Evolutionary conservation across 2,797 vertebrate genomes (phyloP).

Genomic region (Lycodopsis pacificus): DNA sequence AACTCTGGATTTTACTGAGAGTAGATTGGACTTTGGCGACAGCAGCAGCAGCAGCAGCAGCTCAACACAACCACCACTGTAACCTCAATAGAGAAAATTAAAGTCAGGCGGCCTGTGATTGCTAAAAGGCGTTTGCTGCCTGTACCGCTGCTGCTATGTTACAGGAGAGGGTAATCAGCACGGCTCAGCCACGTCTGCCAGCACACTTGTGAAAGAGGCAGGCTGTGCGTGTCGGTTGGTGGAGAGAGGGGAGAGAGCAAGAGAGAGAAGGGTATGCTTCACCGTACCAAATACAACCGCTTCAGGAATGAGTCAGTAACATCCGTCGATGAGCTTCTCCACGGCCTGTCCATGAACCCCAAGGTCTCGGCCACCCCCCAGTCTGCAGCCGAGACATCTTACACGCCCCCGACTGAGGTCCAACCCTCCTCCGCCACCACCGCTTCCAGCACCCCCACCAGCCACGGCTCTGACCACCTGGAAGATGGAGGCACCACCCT

Average conservation of each 20-base stretch:
- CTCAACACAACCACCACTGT: slow-evolving; percentile 70
- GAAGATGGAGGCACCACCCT: slow-evolving; percentile 96
- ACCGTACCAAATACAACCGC: slow-evolving; percentile 99
- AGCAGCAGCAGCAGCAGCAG: slow-evolving; percentile 59
- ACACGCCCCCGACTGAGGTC: slow-evolving; percentile 88
- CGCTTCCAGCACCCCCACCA: slow-evolving; percentile 78
- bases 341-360: slow-evolving; percentile 96
- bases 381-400: slow-evolving; percentile 88
- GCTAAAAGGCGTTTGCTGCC: slow-evolving; percentile 84
- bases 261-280: slow-evolving; percentile 99
- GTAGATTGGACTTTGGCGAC: slow-evolving; percentile 72
- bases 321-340: slow-evolving; percentile 97
- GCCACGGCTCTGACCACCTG: slow-evolving; percentile 84
- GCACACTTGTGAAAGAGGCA: slow-evolving; percentile 89
- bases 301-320: slow-evolving; percentile 99
- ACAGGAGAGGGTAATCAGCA: slow-evolving; percentile 87
- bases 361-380: slow-evolving; percentile 92
- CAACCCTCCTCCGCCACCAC: slow-evolving; percentile 77
- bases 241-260: slow-evolving; percentile 75
- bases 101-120: slow-evolving; percentile 79
- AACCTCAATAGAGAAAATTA: slow-evolving; percentile 74
- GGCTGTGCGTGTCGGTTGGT: slow-evolving; percentile 77
- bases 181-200: slow-evolving; percentile 90
- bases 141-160: slow-evolving; percentile 86
- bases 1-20: slow-evolving; percentile 77